Base-by-base conservation (phyloP, 2,888 invertebrate species). In the Ypsolopha scabrella region DNA sequence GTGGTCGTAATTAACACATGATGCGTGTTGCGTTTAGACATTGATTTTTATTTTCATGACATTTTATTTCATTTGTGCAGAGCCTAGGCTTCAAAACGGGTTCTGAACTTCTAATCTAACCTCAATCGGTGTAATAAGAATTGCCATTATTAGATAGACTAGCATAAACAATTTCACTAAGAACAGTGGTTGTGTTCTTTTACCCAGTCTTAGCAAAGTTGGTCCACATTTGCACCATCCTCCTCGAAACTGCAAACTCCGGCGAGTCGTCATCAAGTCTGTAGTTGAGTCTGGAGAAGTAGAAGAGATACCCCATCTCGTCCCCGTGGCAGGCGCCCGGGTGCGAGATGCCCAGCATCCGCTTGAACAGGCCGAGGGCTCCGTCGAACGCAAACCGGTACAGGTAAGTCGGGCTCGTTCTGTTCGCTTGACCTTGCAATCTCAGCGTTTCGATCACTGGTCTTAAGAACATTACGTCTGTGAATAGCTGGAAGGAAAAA, bases 131-230 rank as follows among this genome's bases (percentile, higher is more conserved):
- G n/a, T n/a, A n/a, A n/a, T n/a, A n/a, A n/a, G n/a, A n/a, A n/a
- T n/a, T n/a, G n/a, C n/a, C n/a, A 24, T 24, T 24, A 24, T 24
- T 24, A 24, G 24, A n/a, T n/a, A n/a, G n/a, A n/a, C n/a, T n/a
- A n/a, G n/a, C n/a, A n/a, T n/a, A n/a, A n/a, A n/a, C n/a, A n/a
- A n/a, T n/a, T n/a, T n/a, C n/a, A n/a, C n/a, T n/a, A n/a, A n/a
- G n/a, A n/a, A 37, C 36, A 8, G 37, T n/a, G 10, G 48, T 3
- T 14, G 8, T 34, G 11, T 33, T 14, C 8, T 4, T 48, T 76
- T 64, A 90, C 90, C 90, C 90, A 56, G 87, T 89, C 72, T 89
- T 90, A 37, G 90, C 90, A 57, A 90, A 90, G 67, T 90, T 89
- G 34, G 90, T 88, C 90, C 90, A 90, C 87, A 90, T 80, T 60